phyloP scores from a whole-genome alignment of 2,113 vertebrate genomes.

The Syngnathus typhle region DNA sequence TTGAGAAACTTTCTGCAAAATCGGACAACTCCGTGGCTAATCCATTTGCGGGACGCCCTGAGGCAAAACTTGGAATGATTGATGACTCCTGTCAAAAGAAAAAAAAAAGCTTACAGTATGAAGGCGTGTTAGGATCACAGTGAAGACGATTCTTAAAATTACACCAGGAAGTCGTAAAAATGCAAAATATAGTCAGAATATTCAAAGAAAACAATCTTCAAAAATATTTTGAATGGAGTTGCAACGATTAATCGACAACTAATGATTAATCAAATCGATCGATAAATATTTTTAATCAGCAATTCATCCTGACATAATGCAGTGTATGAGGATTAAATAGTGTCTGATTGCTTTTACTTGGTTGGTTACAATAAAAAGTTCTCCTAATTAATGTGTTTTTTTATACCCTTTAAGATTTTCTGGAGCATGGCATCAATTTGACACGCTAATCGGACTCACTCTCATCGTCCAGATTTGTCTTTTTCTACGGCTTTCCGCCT shows the following conservation, averaged over 20 bases:
- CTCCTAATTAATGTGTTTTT: background rate
- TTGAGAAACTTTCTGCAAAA: background rate
- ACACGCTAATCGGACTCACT: background rate
- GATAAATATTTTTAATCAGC: too few relatives aligned
- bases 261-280: too few relatives aligned
- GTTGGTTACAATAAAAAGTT: background rate
- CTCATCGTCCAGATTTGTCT: background rate
- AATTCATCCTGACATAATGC: too few relatives aligned
- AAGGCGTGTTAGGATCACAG: background rate
- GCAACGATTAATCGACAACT: too few relatives aligned
- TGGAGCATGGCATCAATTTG: constrained; percentile 1
- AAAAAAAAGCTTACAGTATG: background rate
- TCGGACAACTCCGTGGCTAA: background rate
- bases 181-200: too few relatives aligned
- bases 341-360: background rate
- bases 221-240: too few relatives aligned
- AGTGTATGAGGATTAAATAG: too few relatives aligned
- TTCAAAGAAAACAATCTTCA: too few relatives aligned
- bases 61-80: background rate
- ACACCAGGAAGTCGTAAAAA: background rate
- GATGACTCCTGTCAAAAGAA: background rate
- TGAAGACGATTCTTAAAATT: background rate
- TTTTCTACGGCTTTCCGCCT: background rate
- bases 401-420: constrained; percentile 2
- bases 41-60: background rate